A percentile compares a stretch with the other conserved stretches of the same genome.
These are phyloP conservation scores for Gonocerus acuteangulatus DNA, from an alignment of 2,888 invertebrate genomes.

Conservation along the genomic window DNA sequence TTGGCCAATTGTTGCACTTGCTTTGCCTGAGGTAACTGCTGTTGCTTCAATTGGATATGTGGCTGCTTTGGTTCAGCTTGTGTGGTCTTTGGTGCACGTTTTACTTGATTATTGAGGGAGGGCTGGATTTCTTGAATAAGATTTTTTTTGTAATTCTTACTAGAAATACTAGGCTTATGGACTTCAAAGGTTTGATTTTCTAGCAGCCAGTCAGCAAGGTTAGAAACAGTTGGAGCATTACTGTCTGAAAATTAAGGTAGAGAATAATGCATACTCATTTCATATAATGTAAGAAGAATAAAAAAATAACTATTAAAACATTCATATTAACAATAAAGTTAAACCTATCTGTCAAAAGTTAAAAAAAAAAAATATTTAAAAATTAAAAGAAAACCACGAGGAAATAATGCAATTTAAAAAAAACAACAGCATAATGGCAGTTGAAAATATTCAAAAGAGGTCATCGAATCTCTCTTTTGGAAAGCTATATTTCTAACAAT, in stretches of 20 bases:
- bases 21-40: background rate
- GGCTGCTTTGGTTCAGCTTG: slow-evolving; percentile 42
- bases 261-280: too few relatives aligned
- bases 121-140: background rate
- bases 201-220: slow-evolving; percentile 73
- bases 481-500: too few relatives aligned
- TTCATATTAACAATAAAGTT: too few relatives aligned
- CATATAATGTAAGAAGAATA: background rate
- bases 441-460: too few relatives aligned
- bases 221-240: slow-evolving; percentile 74
- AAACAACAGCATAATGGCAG: too few relatives aligned
- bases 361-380: too few relatives aligned
- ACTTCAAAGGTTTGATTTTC: slow-evolving; percentile 84
- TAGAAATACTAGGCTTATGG: slow-evolving; percentile 49
- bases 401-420: too few relatives aligned
- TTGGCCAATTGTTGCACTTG: background rate
- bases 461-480: too few relatives aligned
- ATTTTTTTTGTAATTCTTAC: slow-evolving; percentile 20
- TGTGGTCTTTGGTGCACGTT: slow-evolving; percentile 39
- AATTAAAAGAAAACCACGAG: too few relatives aligned
- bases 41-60: background rate
- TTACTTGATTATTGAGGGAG: background rate
- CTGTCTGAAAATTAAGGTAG: slow-evolving; percentile 54
- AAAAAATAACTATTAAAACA: background rate
- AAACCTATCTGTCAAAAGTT: too few relatives aligned